phyloP scores from a whole-genome alignment of 2,888 invertebrate species.

The Toxonevra muliebris region DNA sequence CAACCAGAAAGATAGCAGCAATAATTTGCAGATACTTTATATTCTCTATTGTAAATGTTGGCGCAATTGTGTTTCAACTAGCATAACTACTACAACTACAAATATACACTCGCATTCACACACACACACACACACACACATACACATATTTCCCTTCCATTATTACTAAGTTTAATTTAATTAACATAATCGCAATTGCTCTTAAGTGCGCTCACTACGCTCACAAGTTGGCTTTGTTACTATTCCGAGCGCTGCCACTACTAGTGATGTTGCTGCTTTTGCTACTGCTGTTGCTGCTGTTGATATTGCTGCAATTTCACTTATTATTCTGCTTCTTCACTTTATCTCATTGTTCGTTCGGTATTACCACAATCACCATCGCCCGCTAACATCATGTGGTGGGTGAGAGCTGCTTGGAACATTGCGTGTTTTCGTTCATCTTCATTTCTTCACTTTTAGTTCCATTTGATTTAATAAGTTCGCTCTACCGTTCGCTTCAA shows the following conservation, averaged over 20 bases:
- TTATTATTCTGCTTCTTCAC: not conserved
- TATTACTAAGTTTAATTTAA: constrained; percentile 26
- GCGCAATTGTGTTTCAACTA: not conserved
- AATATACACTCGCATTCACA: not conserved
- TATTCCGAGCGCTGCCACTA: not conserved
- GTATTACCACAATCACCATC: not conserved
- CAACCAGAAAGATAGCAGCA: constrained; percentile 12
- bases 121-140: constrained; percentile 11
- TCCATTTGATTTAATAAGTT: too few relatives aligned
- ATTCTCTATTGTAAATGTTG: not conserved
- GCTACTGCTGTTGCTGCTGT: not conserved
- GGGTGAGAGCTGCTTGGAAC: too few relatives aligned
- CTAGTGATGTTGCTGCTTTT: not conserved
- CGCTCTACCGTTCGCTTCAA: too few relatives aligned
- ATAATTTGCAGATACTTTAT: constrained; percentile 4
- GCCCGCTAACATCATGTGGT: too few relatives aligned
- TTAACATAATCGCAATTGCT: constrained; percentile 27
- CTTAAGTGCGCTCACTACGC: not conserved
- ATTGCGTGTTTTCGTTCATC: too few relatives aligned
- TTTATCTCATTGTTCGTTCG: not conserved
- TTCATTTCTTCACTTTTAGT: too few relatives aligned
- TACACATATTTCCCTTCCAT: not conserved
- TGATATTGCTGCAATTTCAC: not conserved
- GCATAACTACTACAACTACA: not conserved
- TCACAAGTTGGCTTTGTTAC: too few relatives aligned